Evolutionary conservation across 2,797 vertebrate genomes (phyloP), one percentile per base, ranked within the genome.

Genomic region (Sciurus vulgaris): DNA sequence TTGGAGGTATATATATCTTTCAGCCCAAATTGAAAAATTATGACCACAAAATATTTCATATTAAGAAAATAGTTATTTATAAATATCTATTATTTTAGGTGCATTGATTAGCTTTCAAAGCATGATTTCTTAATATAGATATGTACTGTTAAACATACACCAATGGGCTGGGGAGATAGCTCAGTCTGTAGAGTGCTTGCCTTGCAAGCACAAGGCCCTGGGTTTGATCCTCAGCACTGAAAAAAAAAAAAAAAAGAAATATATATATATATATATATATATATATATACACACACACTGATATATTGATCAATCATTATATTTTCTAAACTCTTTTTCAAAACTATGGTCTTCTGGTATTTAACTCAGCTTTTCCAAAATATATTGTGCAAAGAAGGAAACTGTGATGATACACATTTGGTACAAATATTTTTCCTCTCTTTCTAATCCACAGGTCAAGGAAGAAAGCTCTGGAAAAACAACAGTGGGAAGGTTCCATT

Each of bases 381-480:
- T 2, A 41, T 47, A 12, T 12, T 11, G 22, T 10, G 24, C 30
- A 83, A 33, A 28, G 13, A 93, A 74, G 15, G 2, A 49, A 3
- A 26, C 7, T 7, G 8, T 67, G 47, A 12, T 61, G 47, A 7
- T 41, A 35, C 0, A 5, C 2, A 15, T 26, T 65, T 61, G 17
- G 13, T 3, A 14, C 26, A 90, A 28, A 0, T 14, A 14, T 2
- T 47, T 30, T 7, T 35, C 11, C 7, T 63, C 9, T 47, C 54
- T 15, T 14, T 24, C 61, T 9, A 22, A 14, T 0, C 24, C 18
- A 14, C 2, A 44, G 24, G 3, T 20, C 11, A 2, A 3, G 14
- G 12, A 15, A 10, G 14, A 33, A 3, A 0, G 2, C 0, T 0
- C 0, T 17, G 28, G 38, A 15, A 8, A 1, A 0, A 3, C 1